phyloP scores from a whole-genome alignment of 1,140 invertebrate genomes.

The Trachymyrmex septentrionalis region DNA sequence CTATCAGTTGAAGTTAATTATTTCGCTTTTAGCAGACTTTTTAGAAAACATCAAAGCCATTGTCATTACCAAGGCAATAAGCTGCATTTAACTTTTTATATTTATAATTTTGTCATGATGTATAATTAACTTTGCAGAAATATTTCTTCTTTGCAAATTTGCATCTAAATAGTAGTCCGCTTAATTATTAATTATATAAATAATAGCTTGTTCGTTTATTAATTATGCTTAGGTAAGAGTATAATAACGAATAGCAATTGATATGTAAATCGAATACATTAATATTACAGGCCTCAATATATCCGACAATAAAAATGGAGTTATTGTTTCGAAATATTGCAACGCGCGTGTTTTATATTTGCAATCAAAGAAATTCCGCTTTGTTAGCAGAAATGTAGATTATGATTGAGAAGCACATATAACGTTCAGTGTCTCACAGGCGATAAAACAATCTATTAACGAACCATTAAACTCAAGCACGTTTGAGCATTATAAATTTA shows the following conservation, averaged over 20 bases:
- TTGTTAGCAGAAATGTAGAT: conserved; percentile 6
- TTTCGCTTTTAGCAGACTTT: conserved; percentile 38
- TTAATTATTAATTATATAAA: conserved; percentile 4
- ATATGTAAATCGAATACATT: neutral
- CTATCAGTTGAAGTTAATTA: conserved; percentile 52
- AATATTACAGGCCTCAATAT: neutral
- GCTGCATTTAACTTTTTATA: conserved; percentile 1
- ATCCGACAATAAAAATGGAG: neutral
- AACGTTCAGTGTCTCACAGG: conserved; percentile 23
- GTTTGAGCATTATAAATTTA: conserved; percentile 44
- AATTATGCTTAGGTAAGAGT: neutral
- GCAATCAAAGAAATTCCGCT: conserved; percentile 1
- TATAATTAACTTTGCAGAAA: neutral
- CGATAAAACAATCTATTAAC: conserved; percentile 61
- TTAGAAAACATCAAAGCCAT: conserved; percentile 36
- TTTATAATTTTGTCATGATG: neutral
- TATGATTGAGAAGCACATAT: conserved; percentile 23
- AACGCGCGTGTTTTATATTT: neutral
- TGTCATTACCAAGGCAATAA: conserved; percentile 23
- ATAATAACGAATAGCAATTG: conserved; percentile 14
- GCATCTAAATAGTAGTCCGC: neutral
- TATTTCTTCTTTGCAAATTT: neutral
- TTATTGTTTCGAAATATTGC: neutral
- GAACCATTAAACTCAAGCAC: conserved; percentile 52
- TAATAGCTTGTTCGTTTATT: neutral